phyloP scores from a whole-genome alignment of 1,140 invertebrate genomes.

The Campoletis sonorensis region DNA sequence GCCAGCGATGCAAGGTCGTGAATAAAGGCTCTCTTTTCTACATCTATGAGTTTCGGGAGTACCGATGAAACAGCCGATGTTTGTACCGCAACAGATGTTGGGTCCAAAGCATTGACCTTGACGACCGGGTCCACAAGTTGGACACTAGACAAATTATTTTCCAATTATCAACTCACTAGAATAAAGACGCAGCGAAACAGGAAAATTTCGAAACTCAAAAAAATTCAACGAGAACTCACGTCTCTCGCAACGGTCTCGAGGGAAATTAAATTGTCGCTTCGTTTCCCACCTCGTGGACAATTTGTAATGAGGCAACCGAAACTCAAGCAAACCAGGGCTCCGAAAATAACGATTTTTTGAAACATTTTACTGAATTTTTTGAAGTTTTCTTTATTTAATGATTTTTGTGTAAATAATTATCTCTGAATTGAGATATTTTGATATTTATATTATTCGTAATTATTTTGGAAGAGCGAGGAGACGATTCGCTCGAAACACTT shows the following conservation, averaged over 20 bases:
- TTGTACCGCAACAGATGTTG: conserved; percentile 76
- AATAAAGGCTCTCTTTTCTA: conserved; percentile 70
- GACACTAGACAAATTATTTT: conserved; percentile 69
- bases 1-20: conserved; percentile 75
- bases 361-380: conserved; percentile 47
- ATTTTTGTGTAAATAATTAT: too few relatives aligned
- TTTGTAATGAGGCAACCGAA: conserved; percentile 77
- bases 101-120: conserved; percentile 77
- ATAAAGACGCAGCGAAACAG: conserved; percentile 16
- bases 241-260: conserved; percentile 65
- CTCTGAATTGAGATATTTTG: too few relatives aligned
- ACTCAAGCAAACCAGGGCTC: conserved; percentile 58
- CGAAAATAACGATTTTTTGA: conserved; percentile 54
- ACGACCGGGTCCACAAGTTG: conserved; percentile 73
- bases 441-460: not conserved
- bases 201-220: conserved; percentile 36
- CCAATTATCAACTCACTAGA: conserved; percentile 7
- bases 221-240: conserved; percentile 56
- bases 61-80: conserved; percentile 76
- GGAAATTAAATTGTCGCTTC: conserved; percentile 67
- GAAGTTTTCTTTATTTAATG: too few relatives aligned
- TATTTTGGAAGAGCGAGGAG: not conserved
- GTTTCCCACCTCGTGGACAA: conserved; percentile 77
- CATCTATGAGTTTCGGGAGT: conserved; percentile 76
- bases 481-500: not conserved